A percentile compares a stretch with the other conserved stretches of the same genome.
Conservation (phyloP, 2,113 vertebrate genomes). For the Ochotona curzoniae region DNA sequence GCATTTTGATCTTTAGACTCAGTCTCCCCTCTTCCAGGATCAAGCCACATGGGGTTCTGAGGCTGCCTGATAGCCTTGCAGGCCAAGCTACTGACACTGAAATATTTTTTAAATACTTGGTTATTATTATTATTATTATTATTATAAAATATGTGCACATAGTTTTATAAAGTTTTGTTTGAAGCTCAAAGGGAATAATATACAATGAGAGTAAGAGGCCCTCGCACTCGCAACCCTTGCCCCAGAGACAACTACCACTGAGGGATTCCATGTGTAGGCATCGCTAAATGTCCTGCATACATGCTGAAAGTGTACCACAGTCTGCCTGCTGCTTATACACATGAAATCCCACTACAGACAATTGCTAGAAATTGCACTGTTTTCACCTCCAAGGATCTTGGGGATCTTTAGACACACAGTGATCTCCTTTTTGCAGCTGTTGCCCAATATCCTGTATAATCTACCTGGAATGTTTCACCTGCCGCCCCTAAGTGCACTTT, state of each 20-base stretch:
- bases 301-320: neutral
- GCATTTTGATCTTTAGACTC: neutral
- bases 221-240: neutral
- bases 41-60: neutral
- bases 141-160: neutral
- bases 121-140: neutral
- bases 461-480: neutral
- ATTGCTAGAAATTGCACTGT: neutral
- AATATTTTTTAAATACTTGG: neutral
- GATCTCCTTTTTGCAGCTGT: neutral
- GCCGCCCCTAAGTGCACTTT: neutral
- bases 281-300: neutral
- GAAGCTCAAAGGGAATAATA: constrained; percentile 38
- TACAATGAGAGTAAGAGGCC: neutral
- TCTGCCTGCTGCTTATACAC: constrained; percentile 11
- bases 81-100: neutral
- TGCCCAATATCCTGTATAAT: neutral
- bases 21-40: neutral
- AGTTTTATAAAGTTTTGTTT: neutral
- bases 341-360: constrained; percentile 1
- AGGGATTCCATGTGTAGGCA: neutral
- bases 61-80: neutral
- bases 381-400: neutral
- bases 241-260: neutral
- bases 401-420: neutral